Evolutionary conservation across 2,113 vertebrate species (phyloP).

Genomic region (Ammodramus savannarum): DNA sequence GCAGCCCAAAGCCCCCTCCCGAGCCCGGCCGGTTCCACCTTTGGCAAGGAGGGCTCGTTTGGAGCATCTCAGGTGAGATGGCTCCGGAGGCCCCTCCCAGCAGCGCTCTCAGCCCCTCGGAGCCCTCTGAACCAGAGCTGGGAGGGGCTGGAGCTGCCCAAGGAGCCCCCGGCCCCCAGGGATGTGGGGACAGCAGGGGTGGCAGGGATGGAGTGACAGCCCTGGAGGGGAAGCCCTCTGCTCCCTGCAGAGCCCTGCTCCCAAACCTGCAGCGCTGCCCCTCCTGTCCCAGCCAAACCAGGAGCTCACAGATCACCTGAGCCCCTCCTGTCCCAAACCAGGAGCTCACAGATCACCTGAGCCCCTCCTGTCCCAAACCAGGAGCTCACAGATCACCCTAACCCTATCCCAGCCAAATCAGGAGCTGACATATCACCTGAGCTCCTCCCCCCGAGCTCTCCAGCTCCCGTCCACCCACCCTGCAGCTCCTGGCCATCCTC

Average conservation of each 20-base stretch:
- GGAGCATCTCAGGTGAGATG: neutral
- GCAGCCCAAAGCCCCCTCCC: neutral
- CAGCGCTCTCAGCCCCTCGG: neutral
- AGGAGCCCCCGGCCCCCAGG: neutral
- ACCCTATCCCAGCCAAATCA: too few relatives aligned
- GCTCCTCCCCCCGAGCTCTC: neutral
- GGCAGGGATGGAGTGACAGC: neutral
- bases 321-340: too few relatives aligned
- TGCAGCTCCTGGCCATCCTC: neutral
- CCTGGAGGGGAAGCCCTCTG: neutral
- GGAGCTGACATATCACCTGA: too few relatives aligned
- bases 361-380: too few relatives aligned
- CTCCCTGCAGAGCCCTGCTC: rapidly evolving
- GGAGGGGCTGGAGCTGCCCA: neutral
- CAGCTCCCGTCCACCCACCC: neutral
- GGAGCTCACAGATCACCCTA: too few relatives aligned
- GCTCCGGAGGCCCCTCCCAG: neutral
- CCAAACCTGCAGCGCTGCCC: neutral
- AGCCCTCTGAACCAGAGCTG: rapidly evolving
- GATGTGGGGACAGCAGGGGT: neutral
- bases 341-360: too few relatives aligned
- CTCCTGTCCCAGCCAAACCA: too few relatives aligned
- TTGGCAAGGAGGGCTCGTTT: neutral
- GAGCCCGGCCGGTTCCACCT: neutral
- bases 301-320: too few relatives aligned